Percentiles rank a stretch among this genome's conserved stretches.
These are phyloP conservation scores for Neodon shergylaensis DNA, from an alignment of 2,113 vertebrate species.

Conservation along the genomic window DNA sequence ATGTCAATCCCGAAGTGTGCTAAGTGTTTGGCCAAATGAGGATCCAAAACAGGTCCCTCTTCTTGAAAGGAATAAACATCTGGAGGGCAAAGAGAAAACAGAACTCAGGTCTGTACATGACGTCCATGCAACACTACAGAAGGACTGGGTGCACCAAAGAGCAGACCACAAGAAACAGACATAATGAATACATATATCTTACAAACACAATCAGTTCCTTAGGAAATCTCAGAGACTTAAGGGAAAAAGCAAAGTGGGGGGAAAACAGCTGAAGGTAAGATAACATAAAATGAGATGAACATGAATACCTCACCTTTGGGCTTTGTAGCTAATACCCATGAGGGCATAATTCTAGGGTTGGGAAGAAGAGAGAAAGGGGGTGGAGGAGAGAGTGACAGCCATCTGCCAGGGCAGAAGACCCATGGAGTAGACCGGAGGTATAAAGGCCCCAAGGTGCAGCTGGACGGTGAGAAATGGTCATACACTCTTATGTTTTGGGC, in stretches of 20 bases:
- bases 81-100: slow-evolving; percentile 81
- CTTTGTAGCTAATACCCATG: not conserved
- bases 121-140: not conserved
- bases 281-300: not conserved
- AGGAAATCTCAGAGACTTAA: not conserved
- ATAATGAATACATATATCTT: not conserved
- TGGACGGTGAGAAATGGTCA: not conserved
- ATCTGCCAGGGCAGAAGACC: too few relatives aligned
- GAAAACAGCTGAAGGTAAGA: not conserved
- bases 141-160: not conserved
- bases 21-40: slow-evolving; percentile 95
- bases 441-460: not conserved
- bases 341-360: not conserved
- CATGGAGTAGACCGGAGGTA: fast-evolving
- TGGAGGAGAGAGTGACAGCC: not conserved
- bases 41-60: slow-evolving; percentile 96
- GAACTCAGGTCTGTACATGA: not conserved
- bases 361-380: not conserved
- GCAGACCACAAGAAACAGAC: not conserved
- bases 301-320: not conserved
- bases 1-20: slow-evolving; percentile 98
- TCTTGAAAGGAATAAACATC: slow-evolving; percentile 99
- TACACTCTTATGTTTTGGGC: not conserved
- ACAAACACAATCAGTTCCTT: slow-evolving; percentile 26
- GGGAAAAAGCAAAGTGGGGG: not conserved